Base-by-base conservation (phyloP, 2,113 vertebrate genomes). In the Chinchilla lanigera region DNA sequence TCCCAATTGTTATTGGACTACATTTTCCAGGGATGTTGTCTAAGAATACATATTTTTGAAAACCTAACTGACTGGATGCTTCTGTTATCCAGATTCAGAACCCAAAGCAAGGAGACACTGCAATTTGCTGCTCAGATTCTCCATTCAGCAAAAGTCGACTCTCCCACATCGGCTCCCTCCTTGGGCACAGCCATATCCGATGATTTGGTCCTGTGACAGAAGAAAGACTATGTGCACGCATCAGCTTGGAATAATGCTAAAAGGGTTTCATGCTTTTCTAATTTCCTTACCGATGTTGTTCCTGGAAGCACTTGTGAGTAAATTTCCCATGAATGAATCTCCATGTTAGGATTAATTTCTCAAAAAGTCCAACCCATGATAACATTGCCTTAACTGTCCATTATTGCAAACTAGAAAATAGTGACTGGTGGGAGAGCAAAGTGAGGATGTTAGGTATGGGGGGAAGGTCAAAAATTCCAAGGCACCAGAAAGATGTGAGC, bases 11-110 rank as follows among this genome's bases (percentile, higher is more conserved):
- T 85, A 84, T 5, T 85, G 22, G 58, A 92, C 73, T 87, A 65
- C 1, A 90, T 22, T 77, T 8, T 92, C 7, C 67, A 47, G 9
- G 7, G 11, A 80, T 52, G 5, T 38, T 38, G 16, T 69, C 22
- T 80, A 94, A 67, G n/a, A 87, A 92, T 84, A 41, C 58, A 28
- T 24, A 91, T 84, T 94, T 96, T 60, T 91, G 9, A 61, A 96
- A 84, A 44, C 3, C 3, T 22, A 86, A 75, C 14, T 54, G 44
- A 87, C 1, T 78, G 26, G 44, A 61, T 87, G 89, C 41, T 69
- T 10, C 78, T 81, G 52, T n/a, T 58, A 58, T 52, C 2, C 33
- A 89, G 3, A 22, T 81, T 84, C 63, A 58, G 50, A 87, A 88
- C 9, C 28, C n/a, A 88, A 81, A 82, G 67, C 47, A 89, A 84